phyloP scores from a whole-genome alignment of 23 tunicate genomes.

The Clavelina lepadiformis region DNA sequence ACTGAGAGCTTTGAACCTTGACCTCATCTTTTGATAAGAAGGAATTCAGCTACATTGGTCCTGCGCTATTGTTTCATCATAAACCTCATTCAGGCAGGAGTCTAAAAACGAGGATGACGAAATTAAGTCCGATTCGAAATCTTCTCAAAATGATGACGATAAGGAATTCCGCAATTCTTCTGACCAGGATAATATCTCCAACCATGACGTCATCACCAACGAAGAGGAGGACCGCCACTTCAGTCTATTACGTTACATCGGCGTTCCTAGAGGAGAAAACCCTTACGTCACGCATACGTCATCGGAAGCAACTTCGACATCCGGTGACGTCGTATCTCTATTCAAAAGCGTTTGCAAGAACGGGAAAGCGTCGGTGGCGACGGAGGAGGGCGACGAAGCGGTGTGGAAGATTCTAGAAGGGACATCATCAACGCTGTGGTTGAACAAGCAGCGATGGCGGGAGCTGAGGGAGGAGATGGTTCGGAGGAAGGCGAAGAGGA shows the following conservation, averaged over 20 bases:
- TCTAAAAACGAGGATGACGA: no score
- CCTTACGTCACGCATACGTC: slow-evolving; percentile 34
- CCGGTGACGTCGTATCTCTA: slow-evolving; percentile 27
- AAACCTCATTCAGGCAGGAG: no score
- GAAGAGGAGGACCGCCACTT: slow-evolving; percentile 30
- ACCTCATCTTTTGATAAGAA: no score
- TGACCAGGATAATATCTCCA: no score
- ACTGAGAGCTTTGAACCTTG: no score
- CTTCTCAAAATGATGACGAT: no score
- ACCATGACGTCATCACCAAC: not conserved
- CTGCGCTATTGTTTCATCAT: no score
- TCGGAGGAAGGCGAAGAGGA: slow-evolving; percentile 6
- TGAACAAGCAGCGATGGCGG: slow-evolving; percentile 40
- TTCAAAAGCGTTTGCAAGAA: slow-evolving; percentile 5
- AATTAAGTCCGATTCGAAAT: no score
- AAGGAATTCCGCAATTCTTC: no score
- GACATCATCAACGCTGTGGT: slow-evolving; percentile 61
- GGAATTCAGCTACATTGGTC: no score
- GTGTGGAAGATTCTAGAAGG: slow-evolving; percentile 71
- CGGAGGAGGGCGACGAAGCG: slow-evolving; percentile 29
- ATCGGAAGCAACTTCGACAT: slow-evolving; percentile 37
- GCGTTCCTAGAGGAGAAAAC: slow-evolving; percentile 41
- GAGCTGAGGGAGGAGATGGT: slow-evolving; percentile 15
- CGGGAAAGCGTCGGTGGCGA: not conserved
- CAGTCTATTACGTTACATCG: slow-evolving; percentile 58